These are phyloP conservation scores for Scaptodrosophila lebanonensis DNA, from an alignment of 1,140 invertebrate species.

Conservation along the genomic window DNA sequence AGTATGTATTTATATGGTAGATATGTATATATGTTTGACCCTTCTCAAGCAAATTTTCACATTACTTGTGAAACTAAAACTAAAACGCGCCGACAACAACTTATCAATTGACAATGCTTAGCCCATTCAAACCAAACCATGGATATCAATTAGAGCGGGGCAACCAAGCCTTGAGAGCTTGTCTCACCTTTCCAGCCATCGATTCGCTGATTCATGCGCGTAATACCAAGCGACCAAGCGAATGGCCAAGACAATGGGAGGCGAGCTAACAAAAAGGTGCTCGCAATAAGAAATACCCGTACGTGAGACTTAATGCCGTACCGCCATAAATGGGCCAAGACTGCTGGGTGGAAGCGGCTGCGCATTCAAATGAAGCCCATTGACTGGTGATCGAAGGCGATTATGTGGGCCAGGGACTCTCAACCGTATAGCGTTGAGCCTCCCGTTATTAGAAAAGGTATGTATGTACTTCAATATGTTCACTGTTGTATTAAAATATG, in stretches of 20 bases:
- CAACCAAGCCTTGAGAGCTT: slow-evolving; percentile 21
- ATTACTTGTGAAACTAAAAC: too few species aligned
- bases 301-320: too few species aligned
- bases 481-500: too few species aligned
- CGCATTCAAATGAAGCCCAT: slow-evolving; percentile 54
- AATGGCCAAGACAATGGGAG: slow-evolving; percentile 30
- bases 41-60: too few species aligned
- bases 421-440: too few species aligned
- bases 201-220: slow-evolving; percentile 44
- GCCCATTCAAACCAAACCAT: too few species aligned
- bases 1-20: too few species aligned
- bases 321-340: slow-evolving; percentile 63
- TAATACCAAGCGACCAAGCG: slow-evolving; percentile 12
- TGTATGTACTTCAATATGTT: too few species aligned
- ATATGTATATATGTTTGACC: too few species aligned
- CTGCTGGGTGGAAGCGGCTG: slow-evolving; percentile 8
- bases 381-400: slow-evolving; percentile 27
- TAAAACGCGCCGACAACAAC: too few species aligned
- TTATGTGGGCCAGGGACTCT: slow-evolving; percentile 21
- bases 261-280: slow-evolving; percentile 46
- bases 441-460: too few species aligned
- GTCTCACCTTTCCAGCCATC: slow-evolving; percentile 29
- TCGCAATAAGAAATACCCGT: slow-evolving; percentile 46
- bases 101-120: too few species aligned
- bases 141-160: slow-evolving; percentile 11